Percentiles rank a stretch among this genome's conserved stretches.
Evolutionary conservation across 2,888 invertebrate species (phyloP).

Genomic region (Caenorhabditis japonica): DNA sequence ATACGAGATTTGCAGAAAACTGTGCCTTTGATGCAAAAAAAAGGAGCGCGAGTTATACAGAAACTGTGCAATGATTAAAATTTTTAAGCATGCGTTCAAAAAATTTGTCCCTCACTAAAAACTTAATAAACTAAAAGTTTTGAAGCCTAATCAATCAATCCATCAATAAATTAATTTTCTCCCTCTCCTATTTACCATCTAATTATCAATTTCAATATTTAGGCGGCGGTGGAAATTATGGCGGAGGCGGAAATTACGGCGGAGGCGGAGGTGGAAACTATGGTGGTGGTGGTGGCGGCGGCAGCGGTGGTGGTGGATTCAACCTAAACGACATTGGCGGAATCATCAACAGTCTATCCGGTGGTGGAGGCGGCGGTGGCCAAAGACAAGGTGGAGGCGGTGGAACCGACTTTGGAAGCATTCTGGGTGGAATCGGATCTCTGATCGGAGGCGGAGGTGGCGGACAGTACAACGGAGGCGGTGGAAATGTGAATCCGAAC

Average conservation of each 20-base stretch:
- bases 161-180: too few relatives aligned
- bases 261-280: slow-evolving; percentile 58
- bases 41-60: too few relatives aligned
- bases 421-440: slow-evolving; percentile 71
- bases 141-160: too few relatives aligned
- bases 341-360: slow-evolving; percentile 54
- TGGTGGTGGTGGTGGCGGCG: slow-evolving; percentile 47
- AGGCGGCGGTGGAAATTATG: slow-evolving; percentile 19
- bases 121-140: too few relatives aligned
- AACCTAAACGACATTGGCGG: slow-evolving; percentile 60
- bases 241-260: slow-evolving; percentile 21
- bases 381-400: slow-evolving; percentile 57
- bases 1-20: too few relatives aligned
- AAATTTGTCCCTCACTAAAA: too few relatives aligned
- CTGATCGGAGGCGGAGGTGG: slow-evolving; percentile 72
- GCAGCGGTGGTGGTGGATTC: slow-evolving; percentile 57
- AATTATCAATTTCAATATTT: too few relatives aligned
- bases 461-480: slow-evolving; percentile 69
- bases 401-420: slow-evolving; percentile 58
- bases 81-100: too few relatives aligned
- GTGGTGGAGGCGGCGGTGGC: slow-evolving; percentile 41
- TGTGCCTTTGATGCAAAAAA: too few relatives aligned
- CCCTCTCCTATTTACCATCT: neutral
- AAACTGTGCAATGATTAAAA: too few relatives aligned
- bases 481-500: slow-evolving; percentile 71